Conservation (phyloP, 2,113 vertebrate genomes). For the Hippocampus guttulatus region DNA sequence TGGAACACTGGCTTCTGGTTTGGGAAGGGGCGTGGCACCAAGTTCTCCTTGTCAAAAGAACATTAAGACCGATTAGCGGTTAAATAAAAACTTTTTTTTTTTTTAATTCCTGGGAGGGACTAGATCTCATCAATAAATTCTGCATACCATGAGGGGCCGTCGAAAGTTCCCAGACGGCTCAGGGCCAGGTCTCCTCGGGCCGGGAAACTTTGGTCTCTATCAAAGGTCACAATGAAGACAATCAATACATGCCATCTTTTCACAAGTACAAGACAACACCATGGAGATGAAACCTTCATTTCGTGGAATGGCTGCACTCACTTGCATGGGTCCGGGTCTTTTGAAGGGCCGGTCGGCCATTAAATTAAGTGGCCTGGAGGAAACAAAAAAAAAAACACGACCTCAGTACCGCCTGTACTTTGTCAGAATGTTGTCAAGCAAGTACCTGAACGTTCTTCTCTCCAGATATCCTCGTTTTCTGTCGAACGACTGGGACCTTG, state of each 20-base stretch:
- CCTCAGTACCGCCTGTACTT: background rate
- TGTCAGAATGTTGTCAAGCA: background rate
- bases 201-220: slow-evolving; percentile 47
- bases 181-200: slow-evolving; percentile 37
- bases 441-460: slow-evolving; percentile 42
- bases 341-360: slow-evolving; percentile 47
- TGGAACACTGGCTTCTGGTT: slow-evolving; percentile 68
- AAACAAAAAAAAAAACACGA: background rate
- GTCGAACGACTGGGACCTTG: slow-evolving; percentile 34
- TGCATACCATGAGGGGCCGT: slow-evolving; percentile 71
- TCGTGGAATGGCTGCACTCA: slow-evolving; percentile 14
- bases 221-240: slow-evolving; percentile 14
- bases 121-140: background rate
- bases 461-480: slow-evolving; percentile 49
- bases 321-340: slow-evolving; percentile 45
- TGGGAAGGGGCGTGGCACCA: slow-evolving; percentile 62
- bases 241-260: background rate
- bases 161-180: slow-evolving; percentile 48
- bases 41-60: slow-evolving; percentile 47
- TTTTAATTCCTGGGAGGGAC: background rate
- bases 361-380: slow-evolving; percentile 36
- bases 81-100: background rate
- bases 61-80: background rate
- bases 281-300: background rate
- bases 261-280: background rate